Conservation (phyloP, 1,140 invertebrate genomes). For the Tenebrio molitor region DNA sequence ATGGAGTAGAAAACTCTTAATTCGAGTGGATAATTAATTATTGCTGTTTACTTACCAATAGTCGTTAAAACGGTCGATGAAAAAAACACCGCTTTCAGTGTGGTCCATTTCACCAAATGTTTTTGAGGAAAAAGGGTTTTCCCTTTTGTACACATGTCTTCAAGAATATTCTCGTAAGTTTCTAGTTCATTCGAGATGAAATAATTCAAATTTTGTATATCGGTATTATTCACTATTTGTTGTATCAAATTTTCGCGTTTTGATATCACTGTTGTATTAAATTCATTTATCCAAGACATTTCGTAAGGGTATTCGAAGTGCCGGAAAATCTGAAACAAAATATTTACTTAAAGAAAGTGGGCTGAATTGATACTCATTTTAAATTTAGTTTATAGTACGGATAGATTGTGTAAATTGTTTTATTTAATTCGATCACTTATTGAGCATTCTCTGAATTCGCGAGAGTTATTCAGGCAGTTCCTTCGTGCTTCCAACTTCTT, state of each 20-base stretch:
- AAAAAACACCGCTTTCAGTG: conserved; percentile 86
- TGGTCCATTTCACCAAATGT: conserved; percentile 77
- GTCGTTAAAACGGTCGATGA: conserved; percentile 88
- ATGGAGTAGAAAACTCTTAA: background rate
- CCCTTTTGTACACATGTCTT: conserved; percentile 75
- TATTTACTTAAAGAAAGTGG: conserved; percentile 31
- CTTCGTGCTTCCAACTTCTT: background rate
- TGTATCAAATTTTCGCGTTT: conserved; percentile 70
- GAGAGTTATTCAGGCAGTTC: background rate
- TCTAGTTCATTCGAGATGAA: conserved; percentile 73
- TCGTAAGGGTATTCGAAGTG: conserved; percentile 81
- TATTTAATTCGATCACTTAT: conserved; percentile 7
- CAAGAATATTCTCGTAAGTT: conserved; percentile 70
- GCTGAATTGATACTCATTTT: conserved; percentile 35
- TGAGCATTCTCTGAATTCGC: background rate
- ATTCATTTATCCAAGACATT: conserved; percentile 64
- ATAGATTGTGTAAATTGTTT: conserved; percentile 27
- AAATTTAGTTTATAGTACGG: conserved; percentile 18
- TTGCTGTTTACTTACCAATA: conserved; percentile 74
- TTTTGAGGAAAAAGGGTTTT: conserved; percentile 63
- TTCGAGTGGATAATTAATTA: conserved; percentile 8
- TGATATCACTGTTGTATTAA: conserved; percentile 64
- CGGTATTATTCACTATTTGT: conserved; percentile 72
- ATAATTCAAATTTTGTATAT: conserved; percentile 70
- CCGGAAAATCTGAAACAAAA: conserved; percentile 76